phyloP scores from a whole-genome alignment of 2,797 vertebrate genomes.

The Dermochelys coriacea region DNA sequence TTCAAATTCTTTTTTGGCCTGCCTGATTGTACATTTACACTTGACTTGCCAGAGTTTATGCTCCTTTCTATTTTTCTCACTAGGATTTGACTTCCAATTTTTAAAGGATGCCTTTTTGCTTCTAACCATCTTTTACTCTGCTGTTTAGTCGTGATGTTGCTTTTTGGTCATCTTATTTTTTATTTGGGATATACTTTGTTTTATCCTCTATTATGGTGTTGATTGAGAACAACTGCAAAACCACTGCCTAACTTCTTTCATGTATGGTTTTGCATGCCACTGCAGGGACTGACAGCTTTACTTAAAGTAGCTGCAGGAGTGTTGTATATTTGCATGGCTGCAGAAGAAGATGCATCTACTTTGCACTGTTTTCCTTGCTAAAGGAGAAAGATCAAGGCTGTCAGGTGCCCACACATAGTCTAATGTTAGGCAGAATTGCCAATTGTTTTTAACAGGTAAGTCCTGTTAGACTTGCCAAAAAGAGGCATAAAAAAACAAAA shows the following conservation, averaged over 20 bases:
- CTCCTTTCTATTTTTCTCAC: too few relatives aligned
- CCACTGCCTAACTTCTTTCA: background rate
- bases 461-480: background rate
- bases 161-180: too few relatives aligned
- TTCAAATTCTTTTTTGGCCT: too few relatives aligned
- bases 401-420: background rate
- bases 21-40: too few relatives aligned
- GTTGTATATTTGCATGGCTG: background rate
- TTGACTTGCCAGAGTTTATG: too few relatives aligned
- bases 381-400: background rate
- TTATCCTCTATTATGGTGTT: too few relatives aligned
- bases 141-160: too few relatives aligned
- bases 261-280: background rate
- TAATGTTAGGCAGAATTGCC: rapidly evolving
- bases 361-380: background rate
- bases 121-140: too few relatives aligned
- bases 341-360: background rate
- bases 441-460: background rate
- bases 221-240: too few relatives aligned
- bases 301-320: background rate
- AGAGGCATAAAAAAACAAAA: background rate
- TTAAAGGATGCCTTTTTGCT: too few relatives aligned
- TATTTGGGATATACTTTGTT: too few relatives aligned
- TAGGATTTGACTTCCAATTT: too few relatives aligned
- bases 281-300: rapidly evolving